A percentile compares a stretch with the other conserved stretches of the same genome.
These are phyloP conservation scores for Andrena haemorrhoa DNA, from an alignment of 2,888 invertebrate species.

Conservation along the genomic window DNA sequence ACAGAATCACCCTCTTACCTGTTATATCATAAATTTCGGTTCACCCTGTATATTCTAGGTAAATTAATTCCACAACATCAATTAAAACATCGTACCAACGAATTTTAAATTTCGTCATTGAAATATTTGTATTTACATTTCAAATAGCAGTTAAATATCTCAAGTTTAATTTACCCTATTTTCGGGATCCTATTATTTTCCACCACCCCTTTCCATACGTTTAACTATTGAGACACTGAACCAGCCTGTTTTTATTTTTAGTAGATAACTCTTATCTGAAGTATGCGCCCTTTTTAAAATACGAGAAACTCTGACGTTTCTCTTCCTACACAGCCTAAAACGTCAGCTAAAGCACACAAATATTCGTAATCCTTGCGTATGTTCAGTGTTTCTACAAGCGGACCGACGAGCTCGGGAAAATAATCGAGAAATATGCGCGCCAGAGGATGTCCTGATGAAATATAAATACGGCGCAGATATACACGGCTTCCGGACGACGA, in stretches of 20 bases:
- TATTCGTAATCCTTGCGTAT: conserved; percentile 60
- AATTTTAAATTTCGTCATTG: too few species aligned
- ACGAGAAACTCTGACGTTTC: conserved; percentile 41
- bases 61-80: too few species aligned
- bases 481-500: conserved; percentile 55
- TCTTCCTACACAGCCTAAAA: conserved; percentile 36
- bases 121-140: too few species aligned
- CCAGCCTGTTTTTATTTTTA: background rate
- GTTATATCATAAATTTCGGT: too few species aligned
- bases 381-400: background rate
- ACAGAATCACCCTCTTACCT: too few species aligned
- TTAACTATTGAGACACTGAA: too few species aligned
- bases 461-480: conserved; percentile 53
- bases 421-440: conserved; percentile 46
- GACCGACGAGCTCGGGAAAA: conserved; percentile 49
- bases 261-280: background rate
- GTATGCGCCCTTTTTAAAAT: background rate
- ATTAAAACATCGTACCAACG: too few species aligned
- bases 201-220: too few species aligned
- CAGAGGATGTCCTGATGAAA: conserved; percentile 39
- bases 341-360: conserved; percentile 65
- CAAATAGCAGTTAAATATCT: too few species aligned
- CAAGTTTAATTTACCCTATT: too few species aligned
- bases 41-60: too few species aligned
- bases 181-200: too few species aligned